Conservation (phyloP, 2,113 vertebrate species). For the Meles meles region DNA sequence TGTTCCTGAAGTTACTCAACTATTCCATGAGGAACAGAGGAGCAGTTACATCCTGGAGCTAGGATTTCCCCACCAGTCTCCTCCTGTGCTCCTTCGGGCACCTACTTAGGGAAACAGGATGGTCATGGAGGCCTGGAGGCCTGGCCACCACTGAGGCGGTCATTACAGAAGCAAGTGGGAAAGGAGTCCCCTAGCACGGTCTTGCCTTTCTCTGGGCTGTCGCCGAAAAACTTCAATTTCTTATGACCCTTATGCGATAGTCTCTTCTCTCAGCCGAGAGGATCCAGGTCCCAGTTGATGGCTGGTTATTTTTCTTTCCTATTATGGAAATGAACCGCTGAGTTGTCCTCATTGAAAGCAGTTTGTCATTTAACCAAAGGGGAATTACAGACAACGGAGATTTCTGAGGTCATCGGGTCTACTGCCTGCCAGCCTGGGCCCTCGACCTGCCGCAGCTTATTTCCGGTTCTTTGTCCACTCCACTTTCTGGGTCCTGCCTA, state of each 20-base stretch:
- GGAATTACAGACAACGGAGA: neutral
- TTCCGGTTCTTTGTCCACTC: neutral
- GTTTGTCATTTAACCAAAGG: neutral
- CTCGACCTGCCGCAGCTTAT: neutral
- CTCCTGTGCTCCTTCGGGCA: neutral
- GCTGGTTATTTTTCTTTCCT: neutral
- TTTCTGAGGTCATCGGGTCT: neutral
- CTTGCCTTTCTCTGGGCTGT: neutral
- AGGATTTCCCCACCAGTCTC: neutral
- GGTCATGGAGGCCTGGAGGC: neutral
- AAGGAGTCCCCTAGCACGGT: neutral
- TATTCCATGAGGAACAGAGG: neutral
- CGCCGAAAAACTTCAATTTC: neutral
- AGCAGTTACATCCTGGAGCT: neutral
- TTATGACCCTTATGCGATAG: neutral
- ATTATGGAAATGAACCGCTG: neutral
- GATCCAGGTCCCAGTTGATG: neutral
- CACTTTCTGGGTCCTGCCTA: neutral
- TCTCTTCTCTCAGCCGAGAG: neutral
- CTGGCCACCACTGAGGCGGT: neutral
- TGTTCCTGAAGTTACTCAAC: neutral
- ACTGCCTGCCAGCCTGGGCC: neutral
- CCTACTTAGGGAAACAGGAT: neutral
- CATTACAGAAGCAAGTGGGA: neutral
- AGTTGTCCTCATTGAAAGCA: neutral